These are phyloP conservation scores for Drosophila melanogaster DNA, from an alignment of 1,140 invertebrate species.

Conservation along the genomic window DNA sequence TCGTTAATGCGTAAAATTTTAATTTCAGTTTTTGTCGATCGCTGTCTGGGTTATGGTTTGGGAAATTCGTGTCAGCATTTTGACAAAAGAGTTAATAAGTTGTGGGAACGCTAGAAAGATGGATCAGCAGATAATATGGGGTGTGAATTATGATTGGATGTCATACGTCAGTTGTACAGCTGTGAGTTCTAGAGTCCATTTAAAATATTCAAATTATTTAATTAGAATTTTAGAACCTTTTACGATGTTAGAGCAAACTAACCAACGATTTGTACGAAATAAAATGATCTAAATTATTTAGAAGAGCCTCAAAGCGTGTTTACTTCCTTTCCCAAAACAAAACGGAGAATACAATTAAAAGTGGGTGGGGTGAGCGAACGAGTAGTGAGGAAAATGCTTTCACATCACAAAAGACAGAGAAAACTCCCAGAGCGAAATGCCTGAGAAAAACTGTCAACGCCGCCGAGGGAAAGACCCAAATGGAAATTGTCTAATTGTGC, in stretches of 20 bases:
- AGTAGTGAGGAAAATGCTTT: slow-evolving; percentile 67
- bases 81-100: slow-evolving; percentile 82
- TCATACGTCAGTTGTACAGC: too few relatives aligned
- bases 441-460: slow-evolving; percentile 68
- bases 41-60: slow-evolving; percentile 38
- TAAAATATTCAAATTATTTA: too few relatives aligned
- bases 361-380: slow-evolving; percentile 7
- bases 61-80: slow-evolving; percentile 69
- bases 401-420: slow-evolving; percentile 40
- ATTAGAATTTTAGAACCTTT: too few relatives aligned
- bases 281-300: neutral
- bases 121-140: slow-evolving; percentile 55
- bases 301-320: neutral
- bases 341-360: slow-evolving; percentile 64
- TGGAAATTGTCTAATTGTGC: slow-evolving; percentile 83
- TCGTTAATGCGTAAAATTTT: slow-evolving; percentile 82
- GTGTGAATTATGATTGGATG: slow-evolving; percentile 54
- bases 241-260: too few relatives aligned
- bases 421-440: slow-evolving; percentile 57
- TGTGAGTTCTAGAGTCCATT: too few relatives aligned
- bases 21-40: slow-evolving; percentile 69
- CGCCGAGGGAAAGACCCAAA: slow-evolving; percentile 40
- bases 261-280: neutral
- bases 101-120: slow-evolving; percentile 59
- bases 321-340: slow-evolving; percentile 30